These are phyloP conservation scores for Steinernema khuongi DNA, from an alignment of 1,140 invertebrate genomes.

Conservation along the genomic window DNA sequence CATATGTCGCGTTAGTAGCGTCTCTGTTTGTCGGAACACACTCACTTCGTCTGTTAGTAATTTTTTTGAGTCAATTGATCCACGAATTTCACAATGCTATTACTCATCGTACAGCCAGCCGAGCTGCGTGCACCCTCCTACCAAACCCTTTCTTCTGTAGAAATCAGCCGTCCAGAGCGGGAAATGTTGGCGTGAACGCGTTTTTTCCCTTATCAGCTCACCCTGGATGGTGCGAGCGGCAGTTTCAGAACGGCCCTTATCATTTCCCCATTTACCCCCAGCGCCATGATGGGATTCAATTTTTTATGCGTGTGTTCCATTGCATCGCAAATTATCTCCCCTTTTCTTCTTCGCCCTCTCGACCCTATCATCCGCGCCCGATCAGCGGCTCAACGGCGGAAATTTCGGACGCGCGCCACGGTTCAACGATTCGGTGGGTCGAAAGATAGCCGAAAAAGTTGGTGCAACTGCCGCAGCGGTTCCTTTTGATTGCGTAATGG, in stretches of 20 bases:
- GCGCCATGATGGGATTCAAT: not conserved
- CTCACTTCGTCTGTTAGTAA: no score
- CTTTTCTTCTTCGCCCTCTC: not conserved
- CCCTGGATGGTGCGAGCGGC: not conserved
- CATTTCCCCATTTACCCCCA: not conserved
- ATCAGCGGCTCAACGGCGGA: not conserved
- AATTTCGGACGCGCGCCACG: not conserved
- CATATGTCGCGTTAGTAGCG: no score
- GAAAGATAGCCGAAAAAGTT: not conserved
- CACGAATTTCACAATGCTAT: no score
- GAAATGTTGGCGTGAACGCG: not conserved
- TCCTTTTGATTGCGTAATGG: not conserved
- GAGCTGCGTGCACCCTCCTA: not conserved
- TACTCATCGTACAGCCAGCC: no score
- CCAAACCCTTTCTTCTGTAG: not conserved
- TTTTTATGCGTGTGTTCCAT: slow-evolving; percentile 10
- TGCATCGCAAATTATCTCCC: not conserved
- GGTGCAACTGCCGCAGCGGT: not conserved
- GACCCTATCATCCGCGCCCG: not conserved
- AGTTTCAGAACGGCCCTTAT: not conserved
- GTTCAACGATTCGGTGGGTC: slow-evolving; percentile 13
- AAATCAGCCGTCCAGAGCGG: not conserved
- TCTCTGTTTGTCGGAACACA: no score
- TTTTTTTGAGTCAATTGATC: no score
- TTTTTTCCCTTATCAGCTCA: no score